Base-by-base conservation (phyloP, 1,140 invertebrate species). In the Leptinotarsa texana region DNA sequence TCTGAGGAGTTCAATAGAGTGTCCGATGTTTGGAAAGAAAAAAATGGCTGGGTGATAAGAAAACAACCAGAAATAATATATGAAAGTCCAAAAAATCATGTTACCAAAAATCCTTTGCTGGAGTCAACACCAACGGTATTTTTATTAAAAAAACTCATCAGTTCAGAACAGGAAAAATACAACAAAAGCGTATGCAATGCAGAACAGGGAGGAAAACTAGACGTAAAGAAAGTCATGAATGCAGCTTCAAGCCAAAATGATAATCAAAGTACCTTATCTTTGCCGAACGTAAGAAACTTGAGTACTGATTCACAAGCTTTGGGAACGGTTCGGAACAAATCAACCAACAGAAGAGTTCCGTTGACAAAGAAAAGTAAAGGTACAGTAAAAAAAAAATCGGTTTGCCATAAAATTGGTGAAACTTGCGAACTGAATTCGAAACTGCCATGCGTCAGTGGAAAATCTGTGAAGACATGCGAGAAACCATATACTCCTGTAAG, bases 401-500 rank as follows among this genome's bases (percentile, higher is more conserved):
- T n/a, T 11, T 49, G 18, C 18, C 33, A 69, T n/a, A 47, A 69
- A 69, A 18, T 69, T n/a, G 33, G 33, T n/a, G 6, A 17, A n/a
- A 17, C 15, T 1, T 48, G 48, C 0, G 62, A 63, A 22, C 17
- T 63, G 22, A 42, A 42, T 11, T 13, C 27, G 51, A 72, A 63
- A 65, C n/a, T 63, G 21, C 15, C 51, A 6, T 72, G 51, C 61
- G 22, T 18, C 22, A 62, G 70, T 13, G 24, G 1, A 18, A 57
- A 69, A 49, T 15, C 13, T 48, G 13, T 15, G 8, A 33, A 18
- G 21, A n/a, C 13, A 4, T 74, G 73, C 47, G 51, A 74, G 65
- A 63, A 51, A n/a, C 5, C 27, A 6, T 3, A 3, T 17, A 21
- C 73, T 21, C 42, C 71, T 4, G 77, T 75, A 3, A 75, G 74